These are phyloP conservation scores for Betta splendens DNA, from an alignment of 2,797 vertebrate species.

Conservation along the genomic window DNA sequence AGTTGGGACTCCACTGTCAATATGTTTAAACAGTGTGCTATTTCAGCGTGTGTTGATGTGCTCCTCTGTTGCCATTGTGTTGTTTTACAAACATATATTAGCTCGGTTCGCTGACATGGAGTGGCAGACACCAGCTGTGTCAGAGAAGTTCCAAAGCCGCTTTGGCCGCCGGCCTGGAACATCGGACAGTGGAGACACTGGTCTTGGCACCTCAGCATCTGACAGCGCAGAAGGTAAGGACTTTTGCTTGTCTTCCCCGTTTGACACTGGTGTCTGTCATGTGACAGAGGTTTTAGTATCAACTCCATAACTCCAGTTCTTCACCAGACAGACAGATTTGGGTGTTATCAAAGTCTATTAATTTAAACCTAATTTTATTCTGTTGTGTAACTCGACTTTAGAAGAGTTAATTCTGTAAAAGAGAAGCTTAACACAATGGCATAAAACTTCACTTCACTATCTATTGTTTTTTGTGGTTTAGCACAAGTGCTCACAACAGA, in stretches of 20 bases:
- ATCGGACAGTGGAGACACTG: conserved; percentile 83
- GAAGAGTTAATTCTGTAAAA: no score
- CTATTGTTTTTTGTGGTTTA: neutral
- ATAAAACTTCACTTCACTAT: neutral
- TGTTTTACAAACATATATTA: conserved; percentile 44
- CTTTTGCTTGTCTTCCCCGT: conserved; percentile 38
- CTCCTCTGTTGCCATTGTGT: conserved; percentile 32
- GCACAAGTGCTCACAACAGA: no score
- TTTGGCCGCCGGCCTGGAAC: conserved; percentile 82
- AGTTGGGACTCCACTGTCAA: conserved; percentile 14
- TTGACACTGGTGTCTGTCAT: conserved; percentile 32
- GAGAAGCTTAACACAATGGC: no score
- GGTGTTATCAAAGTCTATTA: neutral
- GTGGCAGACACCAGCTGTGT: conserved; percentile 89
- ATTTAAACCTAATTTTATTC: neutral
- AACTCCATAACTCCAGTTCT: neutral
- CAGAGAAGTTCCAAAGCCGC: conserved; percentile 85
- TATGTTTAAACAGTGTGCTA: conserved; percentile 1
- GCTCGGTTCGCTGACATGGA: conserved; percentile 81
- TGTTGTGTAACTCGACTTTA: no score
- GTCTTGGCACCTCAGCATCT: conserved; percentile 85
- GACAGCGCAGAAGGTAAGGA: conserved; percentile 89
- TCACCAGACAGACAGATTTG: neutral
- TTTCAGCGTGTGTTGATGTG: conserved; percentile 11
- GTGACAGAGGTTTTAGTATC: conserved; percentile 38